Evolutionary conservation across 2,888 invertebrate genomes (phyloP).

Genomic region (Drosophila affinis): DNA sequence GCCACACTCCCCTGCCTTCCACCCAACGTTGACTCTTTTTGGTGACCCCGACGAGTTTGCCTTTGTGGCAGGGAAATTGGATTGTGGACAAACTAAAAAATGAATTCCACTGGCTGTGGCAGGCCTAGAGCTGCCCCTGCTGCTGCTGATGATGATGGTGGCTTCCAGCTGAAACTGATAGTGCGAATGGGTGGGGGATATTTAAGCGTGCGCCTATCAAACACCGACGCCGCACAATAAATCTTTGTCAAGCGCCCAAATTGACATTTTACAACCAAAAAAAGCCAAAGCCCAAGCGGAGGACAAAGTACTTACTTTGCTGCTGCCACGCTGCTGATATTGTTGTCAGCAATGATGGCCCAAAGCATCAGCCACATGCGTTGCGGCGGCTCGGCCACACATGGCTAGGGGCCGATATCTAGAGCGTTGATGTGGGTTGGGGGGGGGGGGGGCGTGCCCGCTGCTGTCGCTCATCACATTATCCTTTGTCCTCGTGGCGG

Average conservation of each 20-base stretch:
- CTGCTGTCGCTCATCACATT: constrained; percentile 68
- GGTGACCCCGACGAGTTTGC: constrained; percentile 1
- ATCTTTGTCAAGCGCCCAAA: constrained; percentile 74
- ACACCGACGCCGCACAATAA: constrained; percentile 61
- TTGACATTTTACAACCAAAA: constrained; percentile 76
- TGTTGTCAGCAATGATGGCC: constrained; percentile 76
- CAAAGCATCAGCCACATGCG: constrained; percentile 76
- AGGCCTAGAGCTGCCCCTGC: constrained; percentile 1
- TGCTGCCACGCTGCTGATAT: constrained; percentile 58
- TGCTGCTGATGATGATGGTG: background rate
- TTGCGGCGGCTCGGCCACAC: too few relatives aligned
- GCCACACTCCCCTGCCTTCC: background rate
- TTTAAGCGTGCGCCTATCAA: constrained; percentile 67
- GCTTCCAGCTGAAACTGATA: constrained; percentile 18
- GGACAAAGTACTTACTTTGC: constrained; percentile 64
- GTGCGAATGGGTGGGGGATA: constrained; percentile 39
- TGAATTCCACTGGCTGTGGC: background rate
- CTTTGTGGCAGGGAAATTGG: constrained; percentile 5
- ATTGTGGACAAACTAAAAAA: background rate
- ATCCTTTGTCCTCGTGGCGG: constrained; percentile 50
- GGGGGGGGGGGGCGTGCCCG: too few relatives aligned
- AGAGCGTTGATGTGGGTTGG: constrained; percentile 32
- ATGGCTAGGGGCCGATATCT: too few relatives aligned
- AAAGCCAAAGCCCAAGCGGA: constrained; percentile 51
- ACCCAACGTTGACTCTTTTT: constrained; percentile 14